Conservation (phyloP, 2,113 vertebrate species). For the Dipodomys spectabilis region DNA sequence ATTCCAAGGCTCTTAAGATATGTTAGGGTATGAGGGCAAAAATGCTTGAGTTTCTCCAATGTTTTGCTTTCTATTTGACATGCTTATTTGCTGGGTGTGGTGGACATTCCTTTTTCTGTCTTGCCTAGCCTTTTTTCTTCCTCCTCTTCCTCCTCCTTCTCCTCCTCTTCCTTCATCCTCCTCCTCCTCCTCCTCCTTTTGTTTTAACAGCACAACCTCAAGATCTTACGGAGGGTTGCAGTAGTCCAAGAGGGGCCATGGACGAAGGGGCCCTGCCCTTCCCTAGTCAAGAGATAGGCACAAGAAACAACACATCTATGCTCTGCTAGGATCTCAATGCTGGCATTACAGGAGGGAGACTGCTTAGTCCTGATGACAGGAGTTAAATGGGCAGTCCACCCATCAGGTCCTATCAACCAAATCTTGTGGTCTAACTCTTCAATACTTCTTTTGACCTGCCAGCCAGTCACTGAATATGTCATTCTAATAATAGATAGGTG, state of each 20-base stretch:
- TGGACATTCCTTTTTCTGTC: neutral
- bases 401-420: neutral
- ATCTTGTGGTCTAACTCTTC: neutral
- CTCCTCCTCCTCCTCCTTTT: neutral
- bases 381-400: neutral
- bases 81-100: neutral
- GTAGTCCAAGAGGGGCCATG: neutral
- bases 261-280: neutral
- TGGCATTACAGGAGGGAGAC: neutral
- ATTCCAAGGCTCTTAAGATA: neutral
- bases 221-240: neutral
- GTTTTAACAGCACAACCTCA: neutral
- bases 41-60: neutral
- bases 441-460: neutral
- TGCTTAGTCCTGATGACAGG: neutral
- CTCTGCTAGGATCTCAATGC: neutral
- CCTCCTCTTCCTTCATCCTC: too few species aligned
- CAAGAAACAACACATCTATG: neutral
- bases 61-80: neutral
- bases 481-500: neutral
- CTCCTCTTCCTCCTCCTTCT: too few species aligned
- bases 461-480: neutral
- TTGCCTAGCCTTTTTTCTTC: neutral
- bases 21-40: neutral
- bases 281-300: neutral